Percentiles rank a stretch among this genome's conserved stretches.
phyloP scores from a whole-genome alignment of 2,888 invertebrate genomes.

The Neoaliturus tenellus region DNA sequence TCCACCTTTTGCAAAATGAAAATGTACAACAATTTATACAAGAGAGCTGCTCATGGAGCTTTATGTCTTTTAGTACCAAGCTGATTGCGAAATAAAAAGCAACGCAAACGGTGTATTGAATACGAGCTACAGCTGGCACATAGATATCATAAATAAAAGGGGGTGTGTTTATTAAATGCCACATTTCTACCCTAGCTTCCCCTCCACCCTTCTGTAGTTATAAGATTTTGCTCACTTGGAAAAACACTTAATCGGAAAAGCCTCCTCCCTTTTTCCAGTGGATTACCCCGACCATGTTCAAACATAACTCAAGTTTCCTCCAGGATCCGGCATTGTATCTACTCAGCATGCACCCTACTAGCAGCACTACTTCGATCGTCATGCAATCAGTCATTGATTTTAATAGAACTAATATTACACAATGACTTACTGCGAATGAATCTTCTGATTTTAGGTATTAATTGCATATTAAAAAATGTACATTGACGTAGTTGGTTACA shows the following conservation, averaged over 20 bases:
- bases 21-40: not conserved
- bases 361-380: no score
- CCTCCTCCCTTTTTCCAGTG: not conserved
- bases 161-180: constrained; percentile 50
- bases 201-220: constrained; percentile 36
- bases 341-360: no score
- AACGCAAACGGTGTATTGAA: constrained; percentile 18
- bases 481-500: no score
- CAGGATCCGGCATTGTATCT: not conserved
- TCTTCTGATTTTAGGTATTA: no score
- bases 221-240: constrained; percentile 52
- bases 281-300: constrained; percentile 14
- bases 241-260: constrained; percentile 45
- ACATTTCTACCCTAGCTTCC: constrained; percentile 17
- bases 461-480: no score
- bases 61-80: constrained; percentile 6
- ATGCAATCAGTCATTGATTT: no score
- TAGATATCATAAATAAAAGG: constrained; percentile 22
- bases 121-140: constrained; percentile 1
- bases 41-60: not conserved
- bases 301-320: constrained; percentile 3
- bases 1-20: no score
- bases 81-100: constrained; percentile 5
- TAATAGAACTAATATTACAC: no score
- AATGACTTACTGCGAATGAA: no score